These are phyloP conservation scores for Stenotaenia linearis DNA, from an alignment of 2,888 invertebrate species.

Conservation along the genomic window DNA sequence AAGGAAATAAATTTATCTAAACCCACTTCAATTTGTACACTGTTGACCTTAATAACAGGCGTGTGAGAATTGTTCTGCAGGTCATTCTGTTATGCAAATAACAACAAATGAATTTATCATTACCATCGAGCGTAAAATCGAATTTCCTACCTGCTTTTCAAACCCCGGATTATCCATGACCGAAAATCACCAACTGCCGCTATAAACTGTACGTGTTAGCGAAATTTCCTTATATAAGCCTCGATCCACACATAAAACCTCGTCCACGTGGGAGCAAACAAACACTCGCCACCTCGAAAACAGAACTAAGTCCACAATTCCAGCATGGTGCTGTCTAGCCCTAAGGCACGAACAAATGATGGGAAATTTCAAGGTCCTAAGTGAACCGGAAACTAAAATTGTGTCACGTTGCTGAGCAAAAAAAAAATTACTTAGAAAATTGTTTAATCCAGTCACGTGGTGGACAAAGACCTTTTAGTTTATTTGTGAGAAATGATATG, in stretches of 20 bases:
- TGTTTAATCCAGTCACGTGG: too few relatives aligned
- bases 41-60: conserved; percentile 1
- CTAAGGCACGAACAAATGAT: background rate
- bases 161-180: background rate
- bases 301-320: background rate
- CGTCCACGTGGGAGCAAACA: background rate
- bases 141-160: background rate
- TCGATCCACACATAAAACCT: background rate
- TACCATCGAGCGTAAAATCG: background rate
- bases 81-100: background rate
- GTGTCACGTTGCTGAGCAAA: background rate
- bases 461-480: too few relatives aligned
- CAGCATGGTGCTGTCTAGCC: background rate
- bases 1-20: too few relatives aligned
- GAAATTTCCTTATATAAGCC: background rate
- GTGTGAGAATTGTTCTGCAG: background rate
- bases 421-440: too few relatives aligned
- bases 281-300: background rate
- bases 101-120: background rate
- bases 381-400: background rate
- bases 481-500: too few relatives aligned
- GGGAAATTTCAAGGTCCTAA: background rate
- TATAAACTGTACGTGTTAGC: background rate
- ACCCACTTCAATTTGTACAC: background rate
- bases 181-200: background rate